Evolutionary conservation across 37 sponge, comb jelly and placozoan species (phyloP).

Genomic region (Eunapius fragilis): DNA sequence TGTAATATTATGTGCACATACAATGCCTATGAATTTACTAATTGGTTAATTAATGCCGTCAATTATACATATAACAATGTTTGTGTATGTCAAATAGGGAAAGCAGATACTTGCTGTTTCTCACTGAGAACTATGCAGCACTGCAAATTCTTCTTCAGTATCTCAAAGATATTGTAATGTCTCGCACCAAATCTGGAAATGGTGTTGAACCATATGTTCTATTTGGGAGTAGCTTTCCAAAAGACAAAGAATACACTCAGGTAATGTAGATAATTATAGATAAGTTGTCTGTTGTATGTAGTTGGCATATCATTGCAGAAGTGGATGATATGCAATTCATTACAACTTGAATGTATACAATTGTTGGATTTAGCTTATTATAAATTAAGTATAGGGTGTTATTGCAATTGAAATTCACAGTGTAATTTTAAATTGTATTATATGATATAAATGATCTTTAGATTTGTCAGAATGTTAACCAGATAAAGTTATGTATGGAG

Average conservation of each 20-base stretch:
- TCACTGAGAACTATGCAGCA: conserved; percentile 68
- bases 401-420: no score
- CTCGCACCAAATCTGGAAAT: background rate
- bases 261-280: background rate
- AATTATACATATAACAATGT: background rate
- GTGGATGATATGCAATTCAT: no score
- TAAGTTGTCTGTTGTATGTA: no score
- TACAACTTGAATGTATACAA: no score
- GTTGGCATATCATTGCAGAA: background rate
- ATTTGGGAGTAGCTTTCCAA: conserved; percentile 74
- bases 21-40: background rate
- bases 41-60: background rate
- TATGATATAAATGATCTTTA: background rate
- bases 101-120: conserved; percentile 64
- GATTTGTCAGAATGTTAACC: conserved; percentile 64
- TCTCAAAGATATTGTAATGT: conserved; percentile 9
- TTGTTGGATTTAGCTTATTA: no score
- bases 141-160: conserved; percentile 51
- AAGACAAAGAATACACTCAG: conserved; percentile 67
- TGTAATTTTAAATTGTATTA: no score
- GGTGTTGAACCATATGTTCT: conserved; percentile 36
- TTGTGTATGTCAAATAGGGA: conserved; percentile 24
- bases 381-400: no score
- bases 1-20: background rate
- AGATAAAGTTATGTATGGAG: conserved; percentile 62